Conservation (phyloP, 1,140 invertebrate species). For the Temnothorax curvispinosus region DNA sequence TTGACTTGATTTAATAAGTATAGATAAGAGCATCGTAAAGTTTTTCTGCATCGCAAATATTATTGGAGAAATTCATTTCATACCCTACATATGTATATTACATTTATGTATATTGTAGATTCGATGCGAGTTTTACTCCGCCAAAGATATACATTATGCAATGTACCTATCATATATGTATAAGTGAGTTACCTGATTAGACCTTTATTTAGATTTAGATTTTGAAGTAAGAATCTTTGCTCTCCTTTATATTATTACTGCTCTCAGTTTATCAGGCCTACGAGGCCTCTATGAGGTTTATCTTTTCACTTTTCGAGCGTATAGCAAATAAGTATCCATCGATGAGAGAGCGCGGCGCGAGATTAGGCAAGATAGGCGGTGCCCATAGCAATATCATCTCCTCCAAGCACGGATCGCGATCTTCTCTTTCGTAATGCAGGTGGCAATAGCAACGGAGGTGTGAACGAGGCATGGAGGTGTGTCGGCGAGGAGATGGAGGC, state of each 20-base stretch:
- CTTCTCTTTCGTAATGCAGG: constrained; percentile 71
- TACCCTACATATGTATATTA: too few relatives aligned
- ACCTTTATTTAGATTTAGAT: neutral
- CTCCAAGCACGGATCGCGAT: neutral
- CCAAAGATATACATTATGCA: too few relatives aligned
- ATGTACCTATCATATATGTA: too few relatives aligned
- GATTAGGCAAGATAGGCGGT: too few relatives aligned
- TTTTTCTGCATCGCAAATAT: neutral
- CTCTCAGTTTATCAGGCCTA: neutral
- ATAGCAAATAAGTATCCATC: neutral
- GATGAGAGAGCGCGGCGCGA: too few relatives aligned
- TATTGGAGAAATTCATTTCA: too few relatives aligned
- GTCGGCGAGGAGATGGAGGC: constrained; percentile 96
- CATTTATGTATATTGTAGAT: too few relatives aligned
- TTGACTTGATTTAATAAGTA: neutral
- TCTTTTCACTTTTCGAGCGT: neutral
- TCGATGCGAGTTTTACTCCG: too few relatives aligned
- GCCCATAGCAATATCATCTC: neutral
- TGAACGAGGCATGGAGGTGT: constrained; percentile 95
- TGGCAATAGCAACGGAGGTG: constrained; percentile 92
- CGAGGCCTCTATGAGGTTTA: neutral
- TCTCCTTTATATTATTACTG: too few relatives aligned
- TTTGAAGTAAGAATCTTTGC: neutral
- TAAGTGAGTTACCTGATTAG: too few relatives aligned
- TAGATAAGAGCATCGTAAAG: neutral